Evolutionary conservation across 2,888 invertebrate genomes (phyloP).

Genomic region (Andrena praecox): DNA sequence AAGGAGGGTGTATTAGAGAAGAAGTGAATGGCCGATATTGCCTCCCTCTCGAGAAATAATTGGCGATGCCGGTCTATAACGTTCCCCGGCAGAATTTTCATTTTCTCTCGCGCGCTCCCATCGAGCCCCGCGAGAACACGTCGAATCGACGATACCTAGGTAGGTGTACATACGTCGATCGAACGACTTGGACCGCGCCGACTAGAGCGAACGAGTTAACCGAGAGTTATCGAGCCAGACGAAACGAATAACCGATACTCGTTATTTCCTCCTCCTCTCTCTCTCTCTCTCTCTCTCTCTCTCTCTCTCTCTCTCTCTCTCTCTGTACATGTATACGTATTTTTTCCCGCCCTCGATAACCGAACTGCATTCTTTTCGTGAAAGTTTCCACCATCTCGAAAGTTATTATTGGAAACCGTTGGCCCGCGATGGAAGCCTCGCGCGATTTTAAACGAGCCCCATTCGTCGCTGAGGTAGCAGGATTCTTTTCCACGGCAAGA

Average conservation of each 20-base stretch:
- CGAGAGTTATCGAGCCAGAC: conserved; percentile 18
- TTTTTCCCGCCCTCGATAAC: not conserved
- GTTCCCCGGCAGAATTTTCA: not conserved
- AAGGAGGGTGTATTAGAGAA: too few relatives aligned
- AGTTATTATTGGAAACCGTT: conserved; percentile 45
- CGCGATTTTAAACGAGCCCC: conserved; percentile 28
- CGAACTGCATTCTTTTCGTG: conserved; percentile 30
- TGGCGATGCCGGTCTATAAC: not conserved
- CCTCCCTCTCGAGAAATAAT: conserved; percentile 4
- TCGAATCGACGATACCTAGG: not conserved
- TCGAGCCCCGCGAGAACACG: not conserved
- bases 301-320: too few relatives aligned
- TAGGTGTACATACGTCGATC: not conserved
- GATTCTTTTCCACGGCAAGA: conserved; percentile 12
- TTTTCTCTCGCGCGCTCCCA: not conserved
- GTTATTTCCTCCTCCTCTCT: conserved; percentile 22
- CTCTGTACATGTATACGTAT: too few relatives aligned
- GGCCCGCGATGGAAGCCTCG: conserved; percentile 22
- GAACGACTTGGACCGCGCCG: not conserved
- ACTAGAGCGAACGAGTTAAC: conserved; percentile 3
- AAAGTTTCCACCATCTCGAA: conserved; percentile 32
- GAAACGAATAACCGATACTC: conserved; percentile 35
- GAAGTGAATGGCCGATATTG: not conserved
- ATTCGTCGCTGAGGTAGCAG: conserved; percentile 24
- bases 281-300: too few relatives aligned